Conservation (phyloP, 2,113 vertebrate genomes). For the Oncorhynchus clarkii region DNA sequence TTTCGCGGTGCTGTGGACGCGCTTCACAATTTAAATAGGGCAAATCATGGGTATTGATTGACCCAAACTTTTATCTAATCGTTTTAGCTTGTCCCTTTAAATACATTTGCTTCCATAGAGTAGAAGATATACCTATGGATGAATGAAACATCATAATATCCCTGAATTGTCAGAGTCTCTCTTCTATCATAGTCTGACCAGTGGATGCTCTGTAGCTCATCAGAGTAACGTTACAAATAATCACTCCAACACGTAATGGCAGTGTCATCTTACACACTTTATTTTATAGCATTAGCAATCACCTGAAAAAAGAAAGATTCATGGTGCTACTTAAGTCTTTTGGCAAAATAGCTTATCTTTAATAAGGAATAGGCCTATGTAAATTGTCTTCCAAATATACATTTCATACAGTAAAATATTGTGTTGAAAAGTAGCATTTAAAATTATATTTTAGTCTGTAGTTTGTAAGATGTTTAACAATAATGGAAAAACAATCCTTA, state of each 20-base stretch:
- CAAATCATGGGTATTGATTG: no score
- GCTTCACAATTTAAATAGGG: no score
- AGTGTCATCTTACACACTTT: constrained; percentile 36
- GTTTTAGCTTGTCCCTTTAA: no score
- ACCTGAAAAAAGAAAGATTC: constrained; percentile 57
- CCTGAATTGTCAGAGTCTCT: no score
- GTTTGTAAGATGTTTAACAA: constrained; percentile 6
- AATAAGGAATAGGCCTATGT: constrained; percentile 36
- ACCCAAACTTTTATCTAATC: no score
- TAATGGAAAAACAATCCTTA: neutral
- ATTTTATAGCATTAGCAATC: constrained; percentile 45
- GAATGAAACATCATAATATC: no score
- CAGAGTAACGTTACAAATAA: neutral
- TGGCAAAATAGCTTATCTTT: constrained; percentile 64
- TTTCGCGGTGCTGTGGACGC: no score
- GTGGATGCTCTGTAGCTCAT: neutral
- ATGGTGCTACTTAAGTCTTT: constrained; percentile 40
- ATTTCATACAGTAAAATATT: constrained; percentile 56
- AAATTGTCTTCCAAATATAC: constrained; percentile 64
- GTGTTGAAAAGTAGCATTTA: constrained; percentile 20
- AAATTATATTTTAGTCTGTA: constrained; percentile 26
- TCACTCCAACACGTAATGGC: constrained; percentile 5
- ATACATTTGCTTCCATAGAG: no score
- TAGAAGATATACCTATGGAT: no score
- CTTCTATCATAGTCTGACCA: no score